These are phyloP conservation scores for Nomada fabriciana DNA, from an alignment of 2,888 invertebrate species.

Conservation along the genomic window DNA sequence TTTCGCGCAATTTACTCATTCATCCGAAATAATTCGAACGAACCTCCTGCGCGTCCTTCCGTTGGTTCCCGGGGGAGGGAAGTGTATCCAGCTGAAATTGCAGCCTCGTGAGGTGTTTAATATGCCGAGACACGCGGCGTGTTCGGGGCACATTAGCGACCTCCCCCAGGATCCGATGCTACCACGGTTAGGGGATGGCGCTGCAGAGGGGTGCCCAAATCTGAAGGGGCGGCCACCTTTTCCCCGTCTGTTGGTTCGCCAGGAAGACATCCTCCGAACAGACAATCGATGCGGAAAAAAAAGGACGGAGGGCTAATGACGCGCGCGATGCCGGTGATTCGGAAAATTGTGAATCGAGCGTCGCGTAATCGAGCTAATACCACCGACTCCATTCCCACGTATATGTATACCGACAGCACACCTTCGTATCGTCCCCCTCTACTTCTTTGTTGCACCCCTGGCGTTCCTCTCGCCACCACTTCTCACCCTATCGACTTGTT, in stretches of 20 bases:
- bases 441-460: not conserved
- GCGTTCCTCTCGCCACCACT: not conserved
- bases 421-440: slow-evolving; percentile 17
- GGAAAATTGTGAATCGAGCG: slow-evolving; percentile 78
- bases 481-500: slow-evolving; percentile 5
- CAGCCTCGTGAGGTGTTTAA: slow-evolving; percentile 72
- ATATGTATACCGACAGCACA: slow-evolving; percentile 46
- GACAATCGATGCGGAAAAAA: slow-evolving; percentile 67
- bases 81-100: slow-evolving; percentile 46
- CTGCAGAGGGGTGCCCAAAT: slow-evolving; percentile 8
- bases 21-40: not conserved
- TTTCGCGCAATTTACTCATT: not conserved
- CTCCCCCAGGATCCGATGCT: slow-evolving; percentile 56
- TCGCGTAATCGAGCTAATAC: slow-evolving; percentile 79
- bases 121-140: slow-evolving; percentile 80
- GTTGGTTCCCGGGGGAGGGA: slow-evolving; percentile 27
- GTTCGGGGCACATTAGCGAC: slow-evolving; percentile 79
- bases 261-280: slow-evolving; percentile 50
- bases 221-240: slow-evolving; percentile 18
- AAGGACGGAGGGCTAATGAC: slow-evolving; percentile 69
- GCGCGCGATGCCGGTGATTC: slow-evolving; percentile 75
- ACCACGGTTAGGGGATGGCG: slow-evolving; percentile 29
- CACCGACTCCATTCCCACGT: slow-evolving; percentile 62
- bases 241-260: slow-evolving; percentile 22
- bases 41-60: slow-evolving; percentile 14